Evolutionary conservation across 2,888 invertebrate genomes (phyloP).

Genomic region (Leptopilina myrica): DNA sequence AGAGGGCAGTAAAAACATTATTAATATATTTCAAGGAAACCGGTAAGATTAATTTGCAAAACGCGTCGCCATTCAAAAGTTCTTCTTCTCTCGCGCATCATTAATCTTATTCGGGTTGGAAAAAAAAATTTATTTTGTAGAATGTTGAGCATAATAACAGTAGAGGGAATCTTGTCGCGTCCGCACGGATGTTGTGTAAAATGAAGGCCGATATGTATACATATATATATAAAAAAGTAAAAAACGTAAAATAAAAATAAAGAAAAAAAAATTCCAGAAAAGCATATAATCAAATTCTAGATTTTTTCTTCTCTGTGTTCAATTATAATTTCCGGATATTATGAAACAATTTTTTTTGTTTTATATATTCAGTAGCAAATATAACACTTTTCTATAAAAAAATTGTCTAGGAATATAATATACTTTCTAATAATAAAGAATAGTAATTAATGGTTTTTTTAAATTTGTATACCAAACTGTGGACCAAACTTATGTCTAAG

Average conservation of each 20-base stretch:
- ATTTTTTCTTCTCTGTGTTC: too few relatives aligned
- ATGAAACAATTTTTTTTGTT: too few relatives aligned
- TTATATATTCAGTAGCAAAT: too few relatives aligned
- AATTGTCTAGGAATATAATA: too few relatives aligned
- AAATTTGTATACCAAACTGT: too few relatives aligned
- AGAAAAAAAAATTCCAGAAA: background rate
- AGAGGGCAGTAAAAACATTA: slow-evolving; percentile 59
- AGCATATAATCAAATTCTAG: too few relatives aligned
- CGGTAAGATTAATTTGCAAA: slow-evolving; percentile 71
- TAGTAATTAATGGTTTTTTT: too few relatives aligned
- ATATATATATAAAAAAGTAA: background rate
- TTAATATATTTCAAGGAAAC: slow-evolving; percentile 70
- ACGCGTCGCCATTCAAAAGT: slow-evolving; percentile 67
- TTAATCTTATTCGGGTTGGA: slow-evolving; percentile 68
- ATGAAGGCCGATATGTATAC: slow-evolving; percentile 59
- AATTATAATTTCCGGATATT: too few relatives aligned
- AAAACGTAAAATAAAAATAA: background rate
- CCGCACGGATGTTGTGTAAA: slow-evolving; percentile 58
- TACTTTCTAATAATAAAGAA: too few relatives aligned
- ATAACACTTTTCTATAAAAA: too few relatives aligned
- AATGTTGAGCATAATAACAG: slow-evolving; percentile 69
- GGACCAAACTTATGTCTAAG: too few relatives aligned
- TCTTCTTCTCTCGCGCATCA: slow-evolving; percentile 65
- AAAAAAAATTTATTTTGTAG: slow-evolving; percentile 68
- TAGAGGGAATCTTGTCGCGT: slow-evolving; percentile 68